Percentiles rank a stretch among this genome's conserved stretches.
Conservation (phyloP, 2,888 invertebrate species). For the Ashinkailepas kermadecensis region DNA sequence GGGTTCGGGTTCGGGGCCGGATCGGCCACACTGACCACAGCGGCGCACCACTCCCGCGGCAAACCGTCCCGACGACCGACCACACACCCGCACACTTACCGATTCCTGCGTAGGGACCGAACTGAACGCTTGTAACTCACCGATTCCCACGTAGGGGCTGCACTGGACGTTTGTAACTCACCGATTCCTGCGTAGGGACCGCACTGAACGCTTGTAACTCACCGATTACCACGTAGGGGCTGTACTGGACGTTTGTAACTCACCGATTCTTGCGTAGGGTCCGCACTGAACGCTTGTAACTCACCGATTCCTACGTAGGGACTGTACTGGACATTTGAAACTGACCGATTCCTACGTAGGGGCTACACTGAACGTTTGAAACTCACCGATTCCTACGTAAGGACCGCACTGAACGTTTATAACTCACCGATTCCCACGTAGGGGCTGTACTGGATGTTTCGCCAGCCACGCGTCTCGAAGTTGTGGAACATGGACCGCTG, state of each 20-base stretch:
- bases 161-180: constrained; percentile 59
- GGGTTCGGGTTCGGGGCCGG: too few species aligned
- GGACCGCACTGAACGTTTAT: constrained; percentile 66
- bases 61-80: too few species aligned
- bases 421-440: constrained; percentile 52
- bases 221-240: constrained; percentile 57
- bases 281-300: constrained; percentile 61
- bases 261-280: constrained; percentile 55
- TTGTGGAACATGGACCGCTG: constrained; percentile 69
- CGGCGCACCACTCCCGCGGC: too few species aligned
- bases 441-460: constrained; percentile 70
- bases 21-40: too few species aligned
- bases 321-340: constrained; percentile 61
- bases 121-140: constrained; percentile 56
- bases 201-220: constrained; percentile 59
- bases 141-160: constrained; percentile 58
- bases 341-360: constrained; percentile 54
- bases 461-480: constrained; percentile 55
- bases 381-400: constrained; percentile 52
- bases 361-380: constrained; percentile 63
- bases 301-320: constrained; percentile 55
- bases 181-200: constrained; percentile 58
- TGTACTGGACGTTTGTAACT: constrained; percentile 60
- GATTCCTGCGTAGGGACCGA: constrained; percentile 61
- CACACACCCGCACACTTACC: neutral